phyloP scores from a whole-genome alignment of 92 coral and sea anemone genomes.

The Paramuricea clavata region DNA sequence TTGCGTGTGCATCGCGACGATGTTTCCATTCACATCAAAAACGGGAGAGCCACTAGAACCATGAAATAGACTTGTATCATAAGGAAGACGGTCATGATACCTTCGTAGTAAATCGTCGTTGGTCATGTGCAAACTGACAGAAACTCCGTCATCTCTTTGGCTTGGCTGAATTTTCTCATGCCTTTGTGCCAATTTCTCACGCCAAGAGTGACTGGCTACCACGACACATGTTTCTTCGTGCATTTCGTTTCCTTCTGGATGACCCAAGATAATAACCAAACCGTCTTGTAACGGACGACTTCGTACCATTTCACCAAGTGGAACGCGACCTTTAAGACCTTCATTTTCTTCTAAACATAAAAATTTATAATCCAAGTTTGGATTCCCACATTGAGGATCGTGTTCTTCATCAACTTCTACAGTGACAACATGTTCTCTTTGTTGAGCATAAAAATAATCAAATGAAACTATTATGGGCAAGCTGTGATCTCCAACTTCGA shows the following conservation, averaged over 20 bases:
- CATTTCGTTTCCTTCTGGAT: not conserved
- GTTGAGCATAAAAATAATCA: not conserved
- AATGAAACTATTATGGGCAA: not conserved
- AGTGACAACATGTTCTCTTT: not conserved
- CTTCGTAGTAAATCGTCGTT: not conserved
- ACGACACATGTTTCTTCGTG: conserved; percentile 24
- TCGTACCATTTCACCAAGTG: not conserved
- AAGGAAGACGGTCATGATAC: not conserved
- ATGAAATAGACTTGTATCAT: conserved; percentile 6
- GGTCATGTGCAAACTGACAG: not conserved
- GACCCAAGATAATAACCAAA: not conserved
- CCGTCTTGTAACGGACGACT: not conserved
- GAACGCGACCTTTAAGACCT: not conserved
- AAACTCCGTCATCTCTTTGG: not conserved
- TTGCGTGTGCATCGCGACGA: conserved; percentile 8
- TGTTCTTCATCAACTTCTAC: conserved; percentile 12
- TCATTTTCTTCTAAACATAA: not conserved
- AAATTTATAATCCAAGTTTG: not conserved
- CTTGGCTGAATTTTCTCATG: not conserved
- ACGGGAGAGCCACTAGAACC: conserved; percentile 10
- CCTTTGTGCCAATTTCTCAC: too few species aligned
- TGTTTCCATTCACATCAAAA: too few species aligned
- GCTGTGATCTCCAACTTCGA: not conserved
- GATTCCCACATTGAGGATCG: not conserved
- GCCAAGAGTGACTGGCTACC: not conserved